A percentile compares a stretch with the other conserved stretches of the same genome.
These are phyloP conservation scores for Manduca sexta DNA, from an alignment of 1,140 invertebrate genomes.

Conservation along the genomic window DNA sequence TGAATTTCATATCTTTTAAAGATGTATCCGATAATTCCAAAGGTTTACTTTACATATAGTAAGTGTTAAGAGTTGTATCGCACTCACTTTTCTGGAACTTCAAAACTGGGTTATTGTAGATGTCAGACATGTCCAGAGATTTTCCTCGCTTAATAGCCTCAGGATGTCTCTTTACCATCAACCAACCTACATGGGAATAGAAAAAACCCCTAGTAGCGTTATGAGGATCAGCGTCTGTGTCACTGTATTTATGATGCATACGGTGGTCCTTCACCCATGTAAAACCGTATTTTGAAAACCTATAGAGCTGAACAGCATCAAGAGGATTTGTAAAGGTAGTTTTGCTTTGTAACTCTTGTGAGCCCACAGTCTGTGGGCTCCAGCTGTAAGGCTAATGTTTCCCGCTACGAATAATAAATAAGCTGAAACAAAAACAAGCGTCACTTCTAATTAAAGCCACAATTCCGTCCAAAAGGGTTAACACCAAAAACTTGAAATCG, in stretches of 20 bases:
- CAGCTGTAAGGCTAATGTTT: constrained; percentile 81
- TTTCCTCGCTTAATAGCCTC: constrained; percentile 79
- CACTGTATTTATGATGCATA: constrained; percentile 80
- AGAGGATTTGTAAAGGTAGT: constrained; percentile 77
- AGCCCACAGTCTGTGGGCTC: constrained; percentile 88
- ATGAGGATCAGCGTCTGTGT: constrained; percentile 80
- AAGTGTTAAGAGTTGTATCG: too few relatives aligned
- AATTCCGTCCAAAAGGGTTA: too few relatives aligned
- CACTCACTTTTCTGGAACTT: constrained; percentile 79
- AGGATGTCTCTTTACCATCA: constrained; percentile 75
- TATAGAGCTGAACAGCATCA: constrained; percentile 21
- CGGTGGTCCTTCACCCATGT: constrained; percentile 77
- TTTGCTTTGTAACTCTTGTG: constrained; percentile 89
- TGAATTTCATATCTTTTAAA: too few relatives aligned
- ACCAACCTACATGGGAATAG: constrained; percentile 79
- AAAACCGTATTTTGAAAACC: constrained; percentile 70
- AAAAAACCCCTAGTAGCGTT: constrained; percentile 79
- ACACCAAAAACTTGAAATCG: too few relatives aligned
- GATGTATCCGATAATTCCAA: too few relatives aligned
- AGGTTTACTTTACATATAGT: too few relatives aligned
- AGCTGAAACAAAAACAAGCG: constrained; percentile 19
- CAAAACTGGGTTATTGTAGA: constrained; percentile 81
- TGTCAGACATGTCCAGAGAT: constrained; percentile 80
- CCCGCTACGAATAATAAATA: constrained; percentile 50
- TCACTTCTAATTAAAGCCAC: too few relatives aligned